Conservation (phyloP, 2,113 vertebrate genomes). For the Phyllopteryx taeniolatus region DNA sequence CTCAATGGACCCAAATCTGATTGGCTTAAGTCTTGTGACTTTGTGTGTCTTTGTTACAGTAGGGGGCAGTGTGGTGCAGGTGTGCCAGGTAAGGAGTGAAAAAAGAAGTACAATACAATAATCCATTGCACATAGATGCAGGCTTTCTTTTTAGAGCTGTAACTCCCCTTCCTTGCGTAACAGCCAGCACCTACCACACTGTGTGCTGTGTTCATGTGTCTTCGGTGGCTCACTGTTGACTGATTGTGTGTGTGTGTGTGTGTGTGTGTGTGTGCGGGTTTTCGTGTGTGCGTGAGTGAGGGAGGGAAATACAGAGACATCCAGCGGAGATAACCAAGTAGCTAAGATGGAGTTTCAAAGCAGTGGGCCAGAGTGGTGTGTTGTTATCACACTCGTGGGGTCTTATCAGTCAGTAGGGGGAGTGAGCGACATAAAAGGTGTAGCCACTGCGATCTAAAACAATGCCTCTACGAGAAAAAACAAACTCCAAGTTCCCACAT, state of each 20-base stretch:
- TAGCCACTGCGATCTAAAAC: slow-evolving; percentile 52
- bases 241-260: not conserved
- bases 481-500: slow-evolving; percentile 37
- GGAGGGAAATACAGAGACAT: not conserved
- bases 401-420: slow-evolving; percentile 4
- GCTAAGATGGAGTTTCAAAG: slow-evolving; percentile 17
- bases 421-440: slow-evolving; percentile 49
- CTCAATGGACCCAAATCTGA: not conserved
- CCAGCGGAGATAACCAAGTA: slow-evolving; percentile 17
- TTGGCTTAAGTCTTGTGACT: not conserved
- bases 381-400: not conserved
- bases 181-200: not conserved
- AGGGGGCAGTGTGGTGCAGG: slow-evolving; percentile 65
- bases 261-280: not conserved
- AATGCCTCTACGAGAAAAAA: slow-evolving; percentile 45
- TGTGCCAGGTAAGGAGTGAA: slow-evolving; percentile 22
- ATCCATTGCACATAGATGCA: slow-evolving; percentile 13
- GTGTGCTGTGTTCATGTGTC: not conserved
- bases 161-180: slow-evolving; percentile 18
- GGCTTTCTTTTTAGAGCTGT: not conserved
- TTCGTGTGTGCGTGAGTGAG: not conserved
- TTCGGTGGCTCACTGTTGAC: not conserved
- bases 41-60: slow-evolving; percentile 31
- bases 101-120: not conserved
- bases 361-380: slow-evolving; percentile 3